These are phyloP conservation scores for Desoria tigrina DNA, from an alignment of 2,888 invertebrate species.

Conservation along the genomic window DNA sequence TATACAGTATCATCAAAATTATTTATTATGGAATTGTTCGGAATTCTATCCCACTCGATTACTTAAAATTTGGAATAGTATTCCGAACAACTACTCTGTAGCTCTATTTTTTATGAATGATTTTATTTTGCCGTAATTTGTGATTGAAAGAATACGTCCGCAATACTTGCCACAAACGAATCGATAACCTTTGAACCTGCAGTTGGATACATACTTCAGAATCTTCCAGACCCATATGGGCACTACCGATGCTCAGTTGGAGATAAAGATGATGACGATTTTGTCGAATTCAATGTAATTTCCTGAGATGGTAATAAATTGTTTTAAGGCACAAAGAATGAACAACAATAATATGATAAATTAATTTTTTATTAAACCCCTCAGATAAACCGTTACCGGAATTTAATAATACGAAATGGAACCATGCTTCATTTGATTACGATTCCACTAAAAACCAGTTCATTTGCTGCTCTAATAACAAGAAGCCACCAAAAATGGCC, in stretches of 20 bases:
- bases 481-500: conserved; percentile 39
- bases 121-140: too few species aligned
- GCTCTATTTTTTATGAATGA: too few species aligned
- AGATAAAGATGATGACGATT: conserved; percentile 31
- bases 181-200: conserved; percentile 29
- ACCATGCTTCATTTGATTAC: conserved; percentile 27
- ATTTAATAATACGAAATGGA: conserved; percentile 26
- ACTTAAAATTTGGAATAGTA: too few species aligned
- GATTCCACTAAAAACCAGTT: conserved; percentile 28
- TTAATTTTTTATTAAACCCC: too few species aligned
- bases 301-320: conserved; percentile 21
- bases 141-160: too few species aligned
- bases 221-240: conserved; percentile 31
- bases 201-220: conserved; percentile 30
- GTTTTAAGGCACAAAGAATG: not conserved
- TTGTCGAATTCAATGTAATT: conserved; percentile 17
- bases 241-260: conserved; percentile 38
- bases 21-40: too few species aligned
- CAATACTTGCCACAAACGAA: not conserved
- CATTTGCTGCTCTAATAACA: conserved; percentile 34
- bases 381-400: conserved; percentile 30
- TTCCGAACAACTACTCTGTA: too few species aligned
- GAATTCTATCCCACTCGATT: too few species aligned
- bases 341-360: too few species aligned
- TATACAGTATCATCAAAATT: not conserved